Conservation (phyloP, 2,888 invertebrate genomes). For the Allygus modestus region DNA sequence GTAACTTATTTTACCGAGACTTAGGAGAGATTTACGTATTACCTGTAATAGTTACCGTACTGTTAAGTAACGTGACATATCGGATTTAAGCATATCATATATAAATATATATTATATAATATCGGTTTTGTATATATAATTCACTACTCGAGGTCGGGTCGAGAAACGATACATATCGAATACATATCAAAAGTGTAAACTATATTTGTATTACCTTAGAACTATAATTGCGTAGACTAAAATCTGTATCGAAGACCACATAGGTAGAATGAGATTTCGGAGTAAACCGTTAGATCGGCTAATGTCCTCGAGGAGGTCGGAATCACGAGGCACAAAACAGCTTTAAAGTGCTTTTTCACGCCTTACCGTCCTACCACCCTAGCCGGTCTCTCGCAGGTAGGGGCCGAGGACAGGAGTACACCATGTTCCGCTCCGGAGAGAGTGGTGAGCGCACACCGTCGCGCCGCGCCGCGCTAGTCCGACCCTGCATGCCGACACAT, state of each 20-base stretch:
- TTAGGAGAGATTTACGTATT: slow-evolving; percentile 38
- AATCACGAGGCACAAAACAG: slow-evolving; percentile 42
- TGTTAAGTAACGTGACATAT: slow-evolving; percentile 37
- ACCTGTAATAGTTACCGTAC: slow-evolving; percentile 47
- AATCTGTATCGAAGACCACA: background rate
- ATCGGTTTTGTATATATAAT: slow-evolving; percentile 53
- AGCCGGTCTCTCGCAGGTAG: too few relatives aligned
- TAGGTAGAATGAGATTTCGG: background rate
- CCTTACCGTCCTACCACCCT: slow-evolving; percentile 11
- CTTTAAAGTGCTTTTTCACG: slow-evolving; percentile 39
- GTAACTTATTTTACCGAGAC: slow-evolving; percentile 38
- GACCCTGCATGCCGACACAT: background rate
- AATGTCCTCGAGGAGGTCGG: slow-evolving; percentile 29
- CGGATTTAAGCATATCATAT: slow-evolving; percentile 45
- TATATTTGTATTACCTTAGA: slow-evolving; percentile 59
- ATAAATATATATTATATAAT: slow-evolving; percentile 10
- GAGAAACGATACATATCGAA: slow-evolving; percentile 55
- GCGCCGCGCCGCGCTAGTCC: background rate
- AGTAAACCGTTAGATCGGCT: background rate
- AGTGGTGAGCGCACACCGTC: background rate
- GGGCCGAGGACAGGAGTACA: too few relatives aligned
- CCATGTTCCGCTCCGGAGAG: background rate
- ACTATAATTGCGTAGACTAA: slow-evolving; percentile 23
- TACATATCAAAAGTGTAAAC: slow-evolving; percentile 61
- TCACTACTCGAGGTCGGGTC: background rate